Conservation (phyloP, 2,888 invertebrate species). For the Eupithecia pulchellata region DNA sequence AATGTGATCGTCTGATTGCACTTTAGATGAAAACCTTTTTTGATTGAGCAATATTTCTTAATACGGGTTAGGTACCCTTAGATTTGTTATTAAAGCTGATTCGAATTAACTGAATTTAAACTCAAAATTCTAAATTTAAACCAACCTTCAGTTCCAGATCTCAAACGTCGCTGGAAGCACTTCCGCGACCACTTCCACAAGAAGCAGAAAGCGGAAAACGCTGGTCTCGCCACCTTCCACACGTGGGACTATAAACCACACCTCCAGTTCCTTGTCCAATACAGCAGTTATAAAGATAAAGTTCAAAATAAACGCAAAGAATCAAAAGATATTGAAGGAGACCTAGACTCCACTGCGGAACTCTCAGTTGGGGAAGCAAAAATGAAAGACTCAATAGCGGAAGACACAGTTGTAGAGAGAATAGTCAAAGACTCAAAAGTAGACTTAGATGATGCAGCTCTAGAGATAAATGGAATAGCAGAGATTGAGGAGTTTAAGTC, state of each 20-base stretch:
- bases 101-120: too few relatives aligned
- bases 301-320: conserved; percentile 4
- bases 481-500: background rate
- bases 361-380: background rate
- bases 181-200: conserved; percentile 38
- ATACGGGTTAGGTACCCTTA: too few relatives aligned
- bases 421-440: conserved; percentile 8
- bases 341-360: background rate
- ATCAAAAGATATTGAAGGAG: conserved; percentile 6
- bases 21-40: too few relatives aligned
- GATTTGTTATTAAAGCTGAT: too few relatives aligned
- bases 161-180: conserved; percentile 40
- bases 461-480: background rate
- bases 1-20: too few relatives aligned
- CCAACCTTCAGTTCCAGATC: conserved; percentile 22
- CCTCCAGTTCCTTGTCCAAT: conserved; percentile 31
- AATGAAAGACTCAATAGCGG: background rate
- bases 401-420: conserved; percentile 7
- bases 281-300: conserved; percentile 15
- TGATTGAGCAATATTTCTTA: too few relatives aligned
- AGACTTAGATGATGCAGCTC: conserved; percentile 17
- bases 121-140: background rate
- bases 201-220: conserved; percentile 23
- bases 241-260: conserved; percentile 34
- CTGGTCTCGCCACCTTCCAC: conserved; percentile 19